Base-by-base conservation (phyloP, 2,113 vertebrate species). In the Mastomys coucha region DNA sequence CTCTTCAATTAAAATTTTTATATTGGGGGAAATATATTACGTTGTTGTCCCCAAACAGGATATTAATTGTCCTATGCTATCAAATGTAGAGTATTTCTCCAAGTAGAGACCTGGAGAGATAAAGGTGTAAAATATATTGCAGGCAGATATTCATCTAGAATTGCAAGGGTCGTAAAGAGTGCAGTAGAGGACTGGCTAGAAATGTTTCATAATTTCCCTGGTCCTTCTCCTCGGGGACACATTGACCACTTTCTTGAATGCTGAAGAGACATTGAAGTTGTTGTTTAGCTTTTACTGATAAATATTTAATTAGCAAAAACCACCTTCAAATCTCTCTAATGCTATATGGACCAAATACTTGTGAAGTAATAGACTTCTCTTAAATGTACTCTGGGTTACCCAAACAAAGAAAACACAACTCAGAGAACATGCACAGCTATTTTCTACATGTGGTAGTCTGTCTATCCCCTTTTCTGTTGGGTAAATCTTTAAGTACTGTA, bases 301-400 rank as follows among this genome's bases (percentile, higher is more conserved):
- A 98, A 97, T 94, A 96, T 91, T 97, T 93, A 95, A 97, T 96
- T 89, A 84, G 42, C 56, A 80, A 89, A 92, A 94, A 10, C 17
- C 45, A 87, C 89, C 28, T 93, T 89, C 3, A 20, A 69, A 63
- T 78, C 33, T 93, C 42, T 94, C 56, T 65, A 88, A 93, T 89
- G 56, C 36, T 65, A 3, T 56, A 33, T 56, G 9, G 19, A 69
- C 36, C 89, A 84, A 92, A 91, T 82, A 72, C 65, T 72, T 81
- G 6, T 87, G 88, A 89, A 92, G 51, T 65, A 90, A 87, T 58
- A 58, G 65, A 78, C 16, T 93, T 84, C 28, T 95, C 24, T 93
- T 63, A 42, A 42, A 85, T 42, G 51, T 42, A n/a, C 82, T 51
- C 9, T 39, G 45, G 2, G 67, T 19, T 10, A 91, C 49, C 49